Evolutionary conservation across 2,113 vertebrate species (phyloP), one percentile per base, ranked within the genome.

Genomic region (Tylochromis polylepis): DNA sequence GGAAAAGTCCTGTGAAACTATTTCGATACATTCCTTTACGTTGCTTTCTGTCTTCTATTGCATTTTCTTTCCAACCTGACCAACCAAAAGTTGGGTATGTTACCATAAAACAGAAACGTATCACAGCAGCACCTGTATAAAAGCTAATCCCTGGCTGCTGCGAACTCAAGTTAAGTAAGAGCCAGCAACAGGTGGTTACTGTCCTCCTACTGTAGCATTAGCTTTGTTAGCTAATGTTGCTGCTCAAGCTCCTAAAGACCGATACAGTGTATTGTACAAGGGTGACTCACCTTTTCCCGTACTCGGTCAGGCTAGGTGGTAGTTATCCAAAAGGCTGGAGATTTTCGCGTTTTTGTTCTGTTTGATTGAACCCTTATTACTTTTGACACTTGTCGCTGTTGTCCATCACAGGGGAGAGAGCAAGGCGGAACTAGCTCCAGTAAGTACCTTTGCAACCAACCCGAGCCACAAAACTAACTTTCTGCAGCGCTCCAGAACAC

Each of bases 111-210:
- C 70, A 87, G 83, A 55, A 34, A 46, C n/a, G 57, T 49, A 49
- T 49, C 24, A 49, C 41, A 77, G 18, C 36, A 43, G 79, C 49
- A 79, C 77, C 34, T 53, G 65, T 81, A 59, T 41, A 72, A 81
- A 16, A 51, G 88, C 51, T 93, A 92, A 93, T 92, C 88, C 84
- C 15, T 18, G 12, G 75, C 62, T 80, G 51, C 53, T 75, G 77
- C 62, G 72, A 55, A 65, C 75, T 79, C 16, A 34, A 86, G 72
- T 60, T 86, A 34, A 80, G 31, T n/a, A n/a, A 49, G 12, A 51
- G 81, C 27, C 43, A 89, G 89, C 93, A 93, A 93, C 94, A 95
- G 94, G 93, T 94, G 94, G 87, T 81, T 94, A 56, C 55, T 77
- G 62, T 56, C 51, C 70, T 56, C 38, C n/a, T 46, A 6, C 80